Conservation (phyloP, 2,888 invertebrate genomes). For the Acrocyrtus sp. region DNA sequence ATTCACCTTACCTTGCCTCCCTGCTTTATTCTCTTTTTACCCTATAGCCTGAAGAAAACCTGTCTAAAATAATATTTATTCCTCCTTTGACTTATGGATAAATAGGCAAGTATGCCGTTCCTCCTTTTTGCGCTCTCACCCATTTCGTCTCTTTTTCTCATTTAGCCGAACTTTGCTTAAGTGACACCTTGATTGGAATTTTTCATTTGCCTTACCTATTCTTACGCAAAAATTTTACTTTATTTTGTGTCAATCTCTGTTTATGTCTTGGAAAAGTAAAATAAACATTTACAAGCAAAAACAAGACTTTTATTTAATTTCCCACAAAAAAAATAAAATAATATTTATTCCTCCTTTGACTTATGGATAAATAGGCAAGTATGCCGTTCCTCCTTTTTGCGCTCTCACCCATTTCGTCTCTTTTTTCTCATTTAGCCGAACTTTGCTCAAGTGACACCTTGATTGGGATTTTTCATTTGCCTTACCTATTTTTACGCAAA, state of each 20-base stretch:
- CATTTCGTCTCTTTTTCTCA: not conserved
- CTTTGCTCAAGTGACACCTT: not conserved
- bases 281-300: no score
- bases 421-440: not conserved
- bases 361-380: slow-evolving; percentile 6
- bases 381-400: not conserved
- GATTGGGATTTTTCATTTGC: not conserved
- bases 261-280: no score
- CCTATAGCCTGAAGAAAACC: not conserved
- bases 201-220: not conserved
- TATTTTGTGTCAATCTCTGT: no score
- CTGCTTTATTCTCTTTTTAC: no score
- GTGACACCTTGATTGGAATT: not conserved
- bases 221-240: slow-evolving; percentile 9
- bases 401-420: not conserved
- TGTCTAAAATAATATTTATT: slow-evolving; percentile 12
- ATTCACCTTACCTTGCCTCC: no score
- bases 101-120: slow-evolving; percentile 7
- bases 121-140: not conserved
- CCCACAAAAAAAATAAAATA: no score
- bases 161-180: not conserved
- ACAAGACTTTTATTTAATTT: no score
- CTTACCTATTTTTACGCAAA: slow-evolving; percentile 10
- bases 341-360: slow-evolving; percentile 3
- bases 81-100: not conserved